These are phyloP conservation scores for Mormoops blainvillei DNA, from an alignment of 2,113 vertebrate genomes.

Conservation along the genomic window DNA sequence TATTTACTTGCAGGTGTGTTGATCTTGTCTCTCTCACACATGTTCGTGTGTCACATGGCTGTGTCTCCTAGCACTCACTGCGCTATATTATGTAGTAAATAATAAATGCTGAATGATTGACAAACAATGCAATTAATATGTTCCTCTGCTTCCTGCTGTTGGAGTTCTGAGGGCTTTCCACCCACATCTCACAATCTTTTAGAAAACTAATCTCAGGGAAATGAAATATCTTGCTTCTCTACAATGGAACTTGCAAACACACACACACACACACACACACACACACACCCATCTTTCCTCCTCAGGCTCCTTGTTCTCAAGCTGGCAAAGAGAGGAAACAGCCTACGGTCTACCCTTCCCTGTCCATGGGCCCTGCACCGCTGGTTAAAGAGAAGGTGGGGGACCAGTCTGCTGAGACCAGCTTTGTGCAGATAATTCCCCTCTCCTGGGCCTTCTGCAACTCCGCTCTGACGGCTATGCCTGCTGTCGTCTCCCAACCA, in stretches of 20 bases:
- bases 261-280: neutral
- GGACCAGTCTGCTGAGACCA: neutral
- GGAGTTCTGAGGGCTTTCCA: neutral
- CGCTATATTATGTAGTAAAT: neutral
- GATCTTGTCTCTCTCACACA: neutral
- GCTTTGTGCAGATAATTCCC: neutral
- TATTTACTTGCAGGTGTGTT: neutral
- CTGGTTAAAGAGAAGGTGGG: neutral
- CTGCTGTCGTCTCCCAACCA: neutral
- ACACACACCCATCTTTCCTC: neutral
- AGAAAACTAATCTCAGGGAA: neutral
- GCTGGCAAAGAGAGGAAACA: neutral
- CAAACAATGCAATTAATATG: too few species aligned
- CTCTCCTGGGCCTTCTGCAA: neutral
- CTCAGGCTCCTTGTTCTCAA: neutral
- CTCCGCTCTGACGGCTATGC: too few species aligned
- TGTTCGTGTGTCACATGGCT: neutral
- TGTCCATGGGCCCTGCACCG: neutral
- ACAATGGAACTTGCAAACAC: neutral
- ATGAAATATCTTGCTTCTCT: neutral
- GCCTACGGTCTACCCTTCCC: neutral
- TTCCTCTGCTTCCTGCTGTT: neutral
- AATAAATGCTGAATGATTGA: neutral
- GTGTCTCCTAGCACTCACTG: neutral
- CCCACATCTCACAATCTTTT: neutral